phyloP scores from a whole-genome alignment of 2,888 invertebrate species.

The Hyposoter dolosus region DNA sequence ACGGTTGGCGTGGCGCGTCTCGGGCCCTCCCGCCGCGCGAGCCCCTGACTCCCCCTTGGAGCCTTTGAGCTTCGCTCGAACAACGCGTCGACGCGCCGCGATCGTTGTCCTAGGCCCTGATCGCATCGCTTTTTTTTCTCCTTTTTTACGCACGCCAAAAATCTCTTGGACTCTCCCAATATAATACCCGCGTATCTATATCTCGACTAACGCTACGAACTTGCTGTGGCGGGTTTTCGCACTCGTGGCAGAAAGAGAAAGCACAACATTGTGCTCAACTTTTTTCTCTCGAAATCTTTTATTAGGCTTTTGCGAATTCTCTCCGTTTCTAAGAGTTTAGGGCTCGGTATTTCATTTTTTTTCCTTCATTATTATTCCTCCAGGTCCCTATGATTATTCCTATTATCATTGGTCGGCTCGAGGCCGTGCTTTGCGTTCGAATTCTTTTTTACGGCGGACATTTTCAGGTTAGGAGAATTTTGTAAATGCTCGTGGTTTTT shows the following conservation, averaged over 20 bases:
- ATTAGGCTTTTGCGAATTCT: background rate
- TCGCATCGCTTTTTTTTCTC: constrained; percentile 35
- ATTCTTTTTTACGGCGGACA: background rate
- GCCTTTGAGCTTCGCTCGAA: constrained; percentile 11
- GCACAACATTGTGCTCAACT: background rate
- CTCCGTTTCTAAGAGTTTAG: background rate
- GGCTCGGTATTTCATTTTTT: background rate
- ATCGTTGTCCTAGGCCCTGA: constrained; percentile 69
- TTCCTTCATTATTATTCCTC: background rate
- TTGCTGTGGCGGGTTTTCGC: background rate
- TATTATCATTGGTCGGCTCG: background rate
- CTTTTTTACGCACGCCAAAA: constrained; percentile 59
- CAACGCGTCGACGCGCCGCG: constrained; percentile 42
- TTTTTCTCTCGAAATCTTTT: background rate
- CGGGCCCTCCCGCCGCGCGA: background rate
- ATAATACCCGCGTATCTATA: constrained; percentile 2
- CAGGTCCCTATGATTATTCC: background rate
- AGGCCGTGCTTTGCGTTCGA: background rate
- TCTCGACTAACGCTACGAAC: background rate
- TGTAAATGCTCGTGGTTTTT: background rate
- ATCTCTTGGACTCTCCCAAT: constrained; percentile 22
- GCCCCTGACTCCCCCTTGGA: constrained; percentile 4
- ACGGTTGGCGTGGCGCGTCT: constrained; percentile 32
- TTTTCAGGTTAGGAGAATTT: background rate
- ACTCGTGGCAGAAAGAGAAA: background rate